Evolutionary conservation across 2,113 vertebrate genomes (phyloP).

Genomic region (Salvelinus alpinus): DNA sequence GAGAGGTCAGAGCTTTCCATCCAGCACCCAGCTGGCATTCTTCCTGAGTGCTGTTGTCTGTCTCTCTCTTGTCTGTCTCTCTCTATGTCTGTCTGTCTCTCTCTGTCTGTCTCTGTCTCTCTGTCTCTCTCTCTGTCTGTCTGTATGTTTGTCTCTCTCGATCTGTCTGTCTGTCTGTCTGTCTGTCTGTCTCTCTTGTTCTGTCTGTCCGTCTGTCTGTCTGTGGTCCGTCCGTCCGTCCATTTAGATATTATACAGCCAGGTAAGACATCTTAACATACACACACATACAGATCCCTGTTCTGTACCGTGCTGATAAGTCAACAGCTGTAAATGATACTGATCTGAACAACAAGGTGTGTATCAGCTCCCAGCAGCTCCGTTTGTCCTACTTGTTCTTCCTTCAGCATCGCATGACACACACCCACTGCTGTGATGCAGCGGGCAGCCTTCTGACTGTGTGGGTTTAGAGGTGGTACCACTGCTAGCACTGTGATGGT

Average conservation of each 20-base stretch:
- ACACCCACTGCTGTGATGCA: too few relatives aligned
- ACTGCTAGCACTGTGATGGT: too few relatives aligned
- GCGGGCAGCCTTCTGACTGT: too few relatives aligned
- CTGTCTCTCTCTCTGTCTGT: too few relatives aligned
- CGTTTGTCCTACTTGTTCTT: too few relatives aligned
- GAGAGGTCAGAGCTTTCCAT: neutral
- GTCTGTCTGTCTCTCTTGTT: conserved; percentile 7
- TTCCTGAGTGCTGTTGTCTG: neutral
- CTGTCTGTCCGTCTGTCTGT: conserved; percentile 6
- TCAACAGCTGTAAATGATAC: neutral
- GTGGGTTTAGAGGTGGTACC: too few relatives aligned
- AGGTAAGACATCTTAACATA: neutral
- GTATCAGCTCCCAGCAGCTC: too few relatives aligned
- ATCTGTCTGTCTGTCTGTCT: conserved; percentile 15
- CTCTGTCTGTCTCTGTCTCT: too few relatives aligned
- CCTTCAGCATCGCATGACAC: too few relatives aligned
- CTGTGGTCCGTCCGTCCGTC: conserved; percentile 23
- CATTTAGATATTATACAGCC: too few relatives aligned
- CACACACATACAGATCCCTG: neutral
- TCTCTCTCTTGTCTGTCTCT: neutral
- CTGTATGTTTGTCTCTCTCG: too few relatives aligned
- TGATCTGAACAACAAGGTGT: neutral
- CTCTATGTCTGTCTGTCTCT: neutral
- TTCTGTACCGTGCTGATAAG: neutral
- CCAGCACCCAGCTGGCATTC: neutral